phyloP scores from a whole-genome alignment of 2,113 vertebrate species.

The Globicephala melas region DNA sequence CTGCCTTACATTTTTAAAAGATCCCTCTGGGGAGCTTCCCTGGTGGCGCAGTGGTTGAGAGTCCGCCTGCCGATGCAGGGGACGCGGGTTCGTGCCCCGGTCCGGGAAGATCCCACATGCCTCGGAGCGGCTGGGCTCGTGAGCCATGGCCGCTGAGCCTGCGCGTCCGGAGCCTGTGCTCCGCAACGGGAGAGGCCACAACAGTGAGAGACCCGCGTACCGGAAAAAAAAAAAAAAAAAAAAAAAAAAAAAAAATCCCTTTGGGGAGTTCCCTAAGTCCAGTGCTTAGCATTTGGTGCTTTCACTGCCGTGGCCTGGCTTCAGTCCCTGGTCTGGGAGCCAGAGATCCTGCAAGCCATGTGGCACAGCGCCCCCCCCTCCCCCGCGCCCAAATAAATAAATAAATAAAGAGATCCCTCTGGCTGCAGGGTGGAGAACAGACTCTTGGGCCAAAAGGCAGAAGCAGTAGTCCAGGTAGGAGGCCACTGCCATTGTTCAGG shows the following conservation, averaged over 20 bases:
- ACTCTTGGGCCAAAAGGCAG: not conserved
- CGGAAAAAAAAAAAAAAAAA: not conserved
- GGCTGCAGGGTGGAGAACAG: not conserved
- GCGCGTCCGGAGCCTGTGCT: no score
- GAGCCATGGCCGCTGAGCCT: no score
- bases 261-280: not conserved
- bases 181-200: no score
- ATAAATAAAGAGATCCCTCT: not conserved
- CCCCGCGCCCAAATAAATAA: not conserved
- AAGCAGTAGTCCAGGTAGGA: not conserved
- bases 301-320: not conserved
- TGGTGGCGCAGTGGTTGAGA: no score
- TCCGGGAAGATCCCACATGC: no score
- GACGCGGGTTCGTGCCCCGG: no score
- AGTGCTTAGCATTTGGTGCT: not conserved
- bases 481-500: not conserved
- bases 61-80: no score
- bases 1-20: not conserved
- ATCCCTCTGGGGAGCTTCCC: not conserved
- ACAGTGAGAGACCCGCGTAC: no score
- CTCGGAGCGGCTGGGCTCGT: no score
- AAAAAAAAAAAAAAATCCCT: not conserved
- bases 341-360: not conserved
- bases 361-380: fast-evolving
- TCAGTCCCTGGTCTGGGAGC: not conserved